Conservation (phyloP, 1,140 invertebrate genomes). For the Trypoxylus dichotomus region DNA sequence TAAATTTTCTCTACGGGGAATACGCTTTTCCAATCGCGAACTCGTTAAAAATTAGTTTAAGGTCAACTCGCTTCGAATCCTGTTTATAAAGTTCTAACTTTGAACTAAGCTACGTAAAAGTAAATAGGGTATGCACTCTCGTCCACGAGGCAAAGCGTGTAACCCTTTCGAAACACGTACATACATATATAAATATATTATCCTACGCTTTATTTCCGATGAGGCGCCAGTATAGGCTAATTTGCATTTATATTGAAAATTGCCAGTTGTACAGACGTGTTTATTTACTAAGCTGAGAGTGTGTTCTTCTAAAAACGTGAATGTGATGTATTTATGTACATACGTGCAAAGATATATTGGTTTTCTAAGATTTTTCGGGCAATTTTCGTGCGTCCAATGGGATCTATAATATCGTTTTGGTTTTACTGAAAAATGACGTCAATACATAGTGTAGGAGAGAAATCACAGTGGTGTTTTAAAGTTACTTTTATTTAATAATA, state of each 20-base stretch:
- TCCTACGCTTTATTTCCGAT: not conserved
- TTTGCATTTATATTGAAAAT: conserved; percentile 8
- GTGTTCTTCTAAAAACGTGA: not conserved
- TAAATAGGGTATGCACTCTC: not conserved
- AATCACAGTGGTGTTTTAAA: too few relatives aligned
- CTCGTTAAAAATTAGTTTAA: not conserved
- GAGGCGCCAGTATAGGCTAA: not conserved
- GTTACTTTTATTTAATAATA: too few relatives aligned
- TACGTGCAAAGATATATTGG: too few relatives aligned
- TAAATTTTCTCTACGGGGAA: not conserved
- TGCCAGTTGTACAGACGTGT: not conserved
- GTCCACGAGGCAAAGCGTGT: not conserved
- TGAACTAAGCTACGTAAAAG: too few relatives aligned
- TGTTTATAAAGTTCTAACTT: too few relatives aligned
- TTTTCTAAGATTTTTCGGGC: too few relatives aligned
- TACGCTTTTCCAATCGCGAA: not conserved
- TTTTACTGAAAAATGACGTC: too few relatives aligned
- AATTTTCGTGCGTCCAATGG: too few relatives aligned
- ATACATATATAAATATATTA: not conserved
- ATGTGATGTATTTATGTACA: not conserved
- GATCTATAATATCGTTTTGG: too few relatives aligned
- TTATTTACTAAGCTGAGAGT: not conserved
- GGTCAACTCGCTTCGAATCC: not conserved
- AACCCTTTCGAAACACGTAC: not conserved
- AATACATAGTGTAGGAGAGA: too few relatives aligned